Conservation (phyloP, 2,797 vertebrate genomes). For the Phataginus tricuspis region DNA sequence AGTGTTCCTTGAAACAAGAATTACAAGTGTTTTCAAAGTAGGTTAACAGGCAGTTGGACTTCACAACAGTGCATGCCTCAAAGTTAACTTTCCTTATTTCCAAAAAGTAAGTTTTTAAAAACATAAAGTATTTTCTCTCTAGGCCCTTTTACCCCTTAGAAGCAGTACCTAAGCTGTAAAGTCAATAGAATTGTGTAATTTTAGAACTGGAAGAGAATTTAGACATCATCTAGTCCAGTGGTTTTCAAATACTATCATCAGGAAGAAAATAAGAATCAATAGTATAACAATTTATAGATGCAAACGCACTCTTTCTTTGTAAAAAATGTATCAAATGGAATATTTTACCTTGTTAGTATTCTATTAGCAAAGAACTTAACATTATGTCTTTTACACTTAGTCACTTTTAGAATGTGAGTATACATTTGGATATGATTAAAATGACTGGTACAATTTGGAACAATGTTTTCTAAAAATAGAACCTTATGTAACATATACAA, state of each 20-base stretch:
- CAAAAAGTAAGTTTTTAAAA: constrained; percentile 58
- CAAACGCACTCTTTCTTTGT: neutral
- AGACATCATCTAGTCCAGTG: neutral
- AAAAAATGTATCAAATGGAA: neutral
- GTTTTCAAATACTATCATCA: constrained; percentile 37
- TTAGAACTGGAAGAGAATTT: constrained; percentile 42
- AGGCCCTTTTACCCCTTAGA: neutral
- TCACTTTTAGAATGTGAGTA: constrained; percentile 26
- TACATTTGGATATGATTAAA: constrained; percentile 29
- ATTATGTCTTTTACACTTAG: constrained; percentile 25
- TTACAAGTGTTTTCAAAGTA: constrained; percentile 5
- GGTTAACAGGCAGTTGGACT: constrained; percentile 27
- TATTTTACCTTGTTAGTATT: constrained; percentile 16
- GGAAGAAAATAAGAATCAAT: neutral
- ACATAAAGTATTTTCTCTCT: neutral
- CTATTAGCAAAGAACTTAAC: constrained; percentile 19
- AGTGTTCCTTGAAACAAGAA: constrained; percentile 57
- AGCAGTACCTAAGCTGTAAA: neutral
- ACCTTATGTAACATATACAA: constrained; percentile 54
- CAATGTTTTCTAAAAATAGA: constrained; percentile 45
- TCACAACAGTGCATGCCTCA: constrained; percentile 14
- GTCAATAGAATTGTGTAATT: constrained; percentile 15
- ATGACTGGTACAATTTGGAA: constrained; percentile 1
- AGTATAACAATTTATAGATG: neutral
- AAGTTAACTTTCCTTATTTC: constrained; percentile 42